These are phyloP conservation scores for Hofmannophila pseudospretella DNA, from an alignment of 2,888 invertebrate genomes.

Conservation along the genomic window DNA sequence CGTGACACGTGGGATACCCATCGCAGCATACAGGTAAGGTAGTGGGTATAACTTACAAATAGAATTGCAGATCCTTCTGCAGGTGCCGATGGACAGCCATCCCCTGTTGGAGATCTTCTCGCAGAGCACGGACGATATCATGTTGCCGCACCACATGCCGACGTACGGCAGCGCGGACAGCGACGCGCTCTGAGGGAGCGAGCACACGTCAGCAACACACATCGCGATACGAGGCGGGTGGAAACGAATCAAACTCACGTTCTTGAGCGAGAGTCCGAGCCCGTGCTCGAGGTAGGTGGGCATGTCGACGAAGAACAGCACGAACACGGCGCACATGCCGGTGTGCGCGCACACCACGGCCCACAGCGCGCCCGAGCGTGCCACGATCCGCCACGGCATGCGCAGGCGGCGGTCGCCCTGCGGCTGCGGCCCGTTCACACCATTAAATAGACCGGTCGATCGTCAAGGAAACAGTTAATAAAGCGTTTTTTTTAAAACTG, in stretches of 20 bases:
- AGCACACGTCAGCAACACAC: too few species aligned
- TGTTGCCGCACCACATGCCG: slow-evolving; percentile 83
- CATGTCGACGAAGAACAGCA: slow-evolving; percentile 82
- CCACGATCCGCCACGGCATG: slow-evolving; percentile 81
- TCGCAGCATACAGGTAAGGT: too few species aligned
- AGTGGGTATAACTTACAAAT: slow-evolving; percentile 44
- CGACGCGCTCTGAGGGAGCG: slow-evolving; percentile 74
- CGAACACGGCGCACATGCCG: slow-evolving; percentile 81
- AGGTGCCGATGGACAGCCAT: slow-evolving; percentile 31
- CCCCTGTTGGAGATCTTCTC: slow-evolving; percentile 64
- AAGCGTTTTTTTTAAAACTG: too few species aligned
- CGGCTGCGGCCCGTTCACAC: too few species aligned
- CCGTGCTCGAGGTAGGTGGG: slow-evolving; percentile 82
- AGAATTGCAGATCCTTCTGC: slow-evolving; percentile 74
- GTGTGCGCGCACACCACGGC: slow-evolving; percentile 77
- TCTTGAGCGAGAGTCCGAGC: slow-evolving; percentile 77
- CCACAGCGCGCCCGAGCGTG: slow-evolving; percentile 79
- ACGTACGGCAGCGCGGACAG: slow-evolving; percentile 85
- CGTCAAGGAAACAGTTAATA: too few species aligned
- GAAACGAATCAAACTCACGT: slow-evolving; percentile 44
- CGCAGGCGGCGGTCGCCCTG: slow-evolving; percentile 15
- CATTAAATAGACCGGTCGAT: too few species aligned
- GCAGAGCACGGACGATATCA: slow-evolving; percentile 79
- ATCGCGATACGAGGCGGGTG: too few species aligned
- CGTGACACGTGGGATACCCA: too few species aligned